Base-by-base conservation (phyloP, 2,113 vertebrate genomes). In the Dascyllus trimaculatus region DNA sequence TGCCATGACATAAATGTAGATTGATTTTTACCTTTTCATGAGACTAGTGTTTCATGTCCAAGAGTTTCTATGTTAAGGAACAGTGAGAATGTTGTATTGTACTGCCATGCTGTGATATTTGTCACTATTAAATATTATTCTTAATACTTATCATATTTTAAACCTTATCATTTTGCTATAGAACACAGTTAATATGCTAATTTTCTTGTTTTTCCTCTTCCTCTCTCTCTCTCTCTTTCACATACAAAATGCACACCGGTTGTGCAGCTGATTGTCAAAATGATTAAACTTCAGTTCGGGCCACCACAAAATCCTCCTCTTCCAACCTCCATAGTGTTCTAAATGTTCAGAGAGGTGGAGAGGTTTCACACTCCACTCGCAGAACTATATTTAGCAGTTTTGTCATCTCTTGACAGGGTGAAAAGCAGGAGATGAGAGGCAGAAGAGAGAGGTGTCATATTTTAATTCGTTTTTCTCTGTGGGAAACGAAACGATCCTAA, bases 391-490 rank as follows among this genome's bases (percentile, higher is more conserved):
- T 86, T 89, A 90, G 84, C 73, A 19, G 24, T 78, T 87, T 79
- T 78, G 49, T 78, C 85, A 43, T 87, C 86, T 88, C 84, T 80
- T 66, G 77, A 89, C 80, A 40, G 18, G n/a, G 54, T 71, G 85
- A 82, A 78, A 86, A 84, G 76, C 71, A 73, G 52, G 48, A 86
- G 78, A 74, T 78, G 81, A 87, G 85, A 85, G 81, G 90, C 82
- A 84, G 82, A 70, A 56, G 63, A 85, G 80, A 78, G 82, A 93
- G 83, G 87, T 88, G 91, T 87, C 86, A 81, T 45, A 78, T 85
- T 90, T 89, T 92, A 89, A 93, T 93, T 93, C 32, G 74, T 80
- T 88, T 35, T 79, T 84, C 91, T 85, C 90, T 69, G 90, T 63
- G 86, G 88, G 86, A 73, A 84, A 85, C 64, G 78, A 83, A 84